Evolutionary conservation across 2,113 vertebrate genomes (phyloP).

Genomic region (Tragelaphus strepsiceros): DNA sequence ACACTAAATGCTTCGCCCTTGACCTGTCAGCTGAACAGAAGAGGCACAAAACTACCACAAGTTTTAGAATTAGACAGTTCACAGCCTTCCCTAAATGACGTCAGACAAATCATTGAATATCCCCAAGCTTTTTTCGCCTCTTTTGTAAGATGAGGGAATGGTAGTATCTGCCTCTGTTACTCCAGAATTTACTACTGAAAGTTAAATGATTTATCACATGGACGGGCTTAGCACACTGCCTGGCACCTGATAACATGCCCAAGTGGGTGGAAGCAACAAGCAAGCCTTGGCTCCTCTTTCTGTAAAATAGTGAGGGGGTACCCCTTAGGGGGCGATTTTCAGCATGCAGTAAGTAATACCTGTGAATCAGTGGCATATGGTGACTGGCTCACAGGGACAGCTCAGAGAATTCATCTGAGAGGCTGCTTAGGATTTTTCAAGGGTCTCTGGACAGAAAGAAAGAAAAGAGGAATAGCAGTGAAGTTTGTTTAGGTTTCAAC

Average conservation of each 20-base stretch:
- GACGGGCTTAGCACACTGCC: not conserved
- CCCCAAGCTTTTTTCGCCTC: rapidly evolving
- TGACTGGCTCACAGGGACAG: not conserved
- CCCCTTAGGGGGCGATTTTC: not conserved
- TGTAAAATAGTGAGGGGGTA: not conserved
- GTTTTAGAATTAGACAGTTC: not conserved
- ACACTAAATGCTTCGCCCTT: not conserved
- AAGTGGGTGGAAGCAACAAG: not conserved
- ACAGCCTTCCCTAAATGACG: not conserved
- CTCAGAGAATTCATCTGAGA: not conserved
- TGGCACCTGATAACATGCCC: too few relatives aligned
- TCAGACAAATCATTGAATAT: not conserved
- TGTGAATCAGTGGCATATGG: rapidly evolving
- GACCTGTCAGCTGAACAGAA: not conserved
- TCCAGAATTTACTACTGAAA: not conserved
- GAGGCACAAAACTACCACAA: rapidly evolving
- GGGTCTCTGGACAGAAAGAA: not conserved
- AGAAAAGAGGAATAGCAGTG: not conserved
- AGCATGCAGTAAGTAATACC: not conserved
- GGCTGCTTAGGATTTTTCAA: not conserved
- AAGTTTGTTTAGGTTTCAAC: not conserved
- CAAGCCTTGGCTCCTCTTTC: not conserved
- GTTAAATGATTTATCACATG: too few relatives aligned
- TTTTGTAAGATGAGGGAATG: not conserved
- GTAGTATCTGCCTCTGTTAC: not conserved